A percentile compares a stretch with the other conserved stretches of the same genome.
These are phyloP conservation scores for Apis laboriosa DNA, from an alignment of 1,140 invertebrate genomes.

Conservation along the genomic window DNA sequence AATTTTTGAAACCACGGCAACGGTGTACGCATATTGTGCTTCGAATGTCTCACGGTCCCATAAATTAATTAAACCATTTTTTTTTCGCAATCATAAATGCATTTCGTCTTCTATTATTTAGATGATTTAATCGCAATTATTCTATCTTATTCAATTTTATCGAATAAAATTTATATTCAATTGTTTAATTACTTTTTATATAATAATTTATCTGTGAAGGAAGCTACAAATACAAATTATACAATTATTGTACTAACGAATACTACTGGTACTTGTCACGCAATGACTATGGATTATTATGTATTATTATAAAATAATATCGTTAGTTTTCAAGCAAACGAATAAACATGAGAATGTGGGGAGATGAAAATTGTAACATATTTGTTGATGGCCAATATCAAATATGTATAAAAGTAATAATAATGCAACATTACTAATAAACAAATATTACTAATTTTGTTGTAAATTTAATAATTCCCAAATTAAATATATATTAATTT, in stretches of 20 bases:
- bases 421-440: conserved; percentile 73
- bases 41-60: conserved; percentile 38
- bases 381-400: conserved; percentile 75
- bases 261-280: conserved; percentile 61
- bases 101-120: neutral
- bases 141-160: neutral
- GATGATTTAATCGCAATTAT: neutral
- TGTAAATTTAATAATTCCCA: conserved; percentile 7
- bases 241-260: conserved; percentile 62
- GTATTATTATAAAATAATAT: conserved; percentile 64
- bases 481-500: neutral
- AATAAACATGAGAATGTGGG: conserved; percentile 47
- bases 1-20: conserved; percentile 9
- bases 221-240: conserved; percentile 57
- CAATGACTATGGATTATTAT: conserved; percentile 65
- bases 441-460: conserved; percentile 67
- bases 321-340: conserved; percentile 60
- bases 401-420: conserved; percentile 74
- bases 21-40: conserved; percentile 45
- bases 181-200: conserved; percentile 13
- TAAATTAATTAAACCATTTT: conserved; percentile 6
- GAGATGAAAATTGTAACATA: conserved; percentile 71
- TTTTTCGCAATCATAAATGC: neutral
- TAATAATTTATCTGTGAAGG: conserved; percentile 33
- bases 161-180: conserved; percentile 1